Conservation (phyloP, 2,113 vertebrate species). For the Onychorhynchus coronatus region DNA sequence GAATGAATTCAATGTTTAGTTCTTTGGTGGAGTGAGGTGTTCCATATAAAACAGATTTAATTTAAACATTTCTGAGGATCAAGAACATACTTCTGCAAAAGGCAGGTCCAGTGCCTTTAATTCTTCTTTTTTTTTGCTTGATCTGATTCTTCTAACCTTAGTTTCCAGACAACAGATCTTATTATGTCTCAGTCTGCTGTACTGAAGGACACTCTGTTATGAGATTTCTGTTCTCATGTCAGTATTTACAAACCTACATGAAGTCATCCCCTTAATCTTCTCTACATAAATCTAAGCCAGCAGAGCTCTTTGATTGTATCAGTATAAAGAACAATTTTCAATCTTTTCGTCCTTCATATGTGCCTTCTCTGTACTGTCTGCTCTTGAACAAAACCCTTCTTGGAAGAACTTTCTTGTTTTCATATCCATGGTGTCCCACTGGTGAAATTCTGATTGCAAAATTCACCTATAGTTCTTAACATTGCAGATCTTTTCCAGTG, state of each 20-base stretch:
- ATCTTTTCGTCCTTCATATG: background rate
- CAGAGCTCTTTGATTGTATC: background rate
- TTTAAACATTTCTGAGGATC: background rate
- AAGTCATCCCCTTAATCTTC: constrained; percentile 16
- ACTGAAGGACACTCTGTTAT: background rate
- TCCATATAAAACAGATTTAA: background rate
- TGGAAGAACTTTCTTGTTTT: background rate
- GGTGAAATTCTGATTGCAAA: background rate
- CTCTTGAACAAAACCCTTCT: background rate
- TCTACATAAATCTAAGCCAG: background rate
- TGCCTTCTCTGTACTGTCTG: background rate
- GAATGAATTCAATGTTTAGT: background rate
- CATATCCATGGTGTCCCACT: background rate
- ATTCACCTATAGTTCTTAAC: background rate
- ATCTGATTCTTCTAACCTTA: background rate
- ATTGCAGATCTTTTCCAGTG: background rate
- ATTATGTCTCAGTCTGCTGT: background rate
- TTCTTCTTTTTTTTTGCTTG: background rate
- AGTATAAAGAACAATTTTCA: background rate
- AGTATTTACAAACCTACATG: background rate
- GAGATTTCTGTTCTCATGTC: background rate
- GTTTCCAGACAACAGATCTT: background rate
- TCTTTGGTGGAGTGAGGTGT: background rate
- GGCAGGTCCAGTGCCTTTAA: background rate
- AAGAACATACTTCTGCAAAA: background rate